Evolutionary conservation across 2,797 vertebrate genomes (phyloP), one percentile per base, ranked within the genome.

Genomic region (Characodon lateralis): DNA sequence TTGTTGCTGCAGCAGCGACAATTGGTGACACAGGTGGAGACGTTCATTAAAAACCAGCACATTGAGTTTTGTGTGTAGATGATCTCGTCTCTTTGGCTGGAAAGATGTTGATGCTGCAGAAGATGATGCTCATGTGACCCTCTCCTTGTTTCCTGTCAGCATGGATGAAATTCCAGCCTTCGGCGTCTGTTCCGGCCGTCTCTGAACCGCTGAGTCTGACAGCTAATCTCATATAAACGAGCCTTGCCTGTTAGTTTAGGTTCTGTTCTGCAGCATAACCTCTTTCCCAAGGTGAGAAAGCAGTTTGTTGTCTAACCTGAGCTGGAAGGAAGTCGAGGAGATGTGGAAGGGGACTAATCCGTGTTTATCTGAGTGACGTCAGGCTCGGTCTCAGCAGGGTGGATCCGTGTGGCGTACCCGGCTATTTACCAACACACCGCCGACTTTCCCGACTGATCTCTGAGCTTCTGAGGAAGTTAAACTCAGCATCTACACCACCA

Each of bases 281-380:
- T 18, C 31, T 26, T 39, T 16, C 61, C 35, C 28, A 26, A 31
- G 76, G 28, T 59, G 75, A 61, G 20, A 65, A 55, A 10, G 31
- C 20, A 6, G 39, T 4, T 3, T 58, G 14, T 18, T 56, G n/a
- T 28, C 20, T 46, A 35, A n/a, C 20, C 58, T 26, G 16, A 22
- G 56, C 56, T 46, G 70, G 58, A 6, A 73, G 77, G 73, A 72
- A 77, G 1, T 26, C 56, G 41, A 8, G 65, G 58, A 72, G 70
- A n/a, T 18, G 43, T 35, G 76, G 81, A 92, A 93, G 83, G 93
- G 88, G 91, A 88, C 90, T 93, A 91, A 94, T 93, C 92, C 74
- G 88, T 85, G 82, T 89, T 93, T 89, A 93, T 72, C 82, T 1
- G 65, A 13, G 81, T 90, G 86, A 91, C 83, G 81, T 88, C 86